These are phyloP conservation scores for Hirundo rustica DNA, from an alignment of 2,797 vertebrate species.

Conservation along the genomic window DNA sequence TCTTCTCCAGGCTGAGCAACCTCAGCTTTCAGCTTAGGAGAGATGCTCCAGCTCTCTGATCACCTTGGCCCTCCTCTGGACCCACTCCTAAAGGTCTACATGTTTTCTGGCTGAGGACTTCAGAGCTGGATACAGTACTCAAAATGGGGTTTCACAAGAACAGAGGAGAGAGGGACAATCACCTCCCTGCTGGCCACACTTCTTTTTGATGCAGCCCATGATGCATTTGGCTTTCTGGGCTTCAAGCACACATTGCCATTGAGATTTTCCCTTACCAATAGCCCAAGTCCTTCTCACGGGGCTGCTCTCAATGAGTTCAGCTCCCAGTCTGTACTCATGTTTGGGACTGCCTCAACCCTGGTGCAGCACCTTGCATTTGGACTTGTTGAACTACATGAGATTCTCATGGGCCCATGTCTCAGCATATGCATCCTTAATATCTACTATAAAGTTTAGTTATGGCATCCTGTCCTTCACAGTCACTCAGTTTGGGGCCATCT, in stretches of 20 bases:
- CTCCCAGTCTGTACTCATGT: not conserved
- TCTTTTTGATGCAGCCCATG: not conserved
- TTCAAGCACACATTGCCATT: rapidly evolving
- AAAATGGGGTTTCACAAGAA: not conserved
- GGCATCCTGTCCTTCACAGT: not conserved
- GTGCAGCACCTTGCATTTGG: not conserved
- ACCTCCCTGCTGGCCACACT: not conserved
- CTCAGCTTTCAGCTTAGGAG: not conserved
- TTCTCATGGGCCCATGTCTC: not conserved
- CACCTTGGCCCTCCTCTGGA: too few species aligned
- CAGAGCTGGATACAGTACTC: not conserved
- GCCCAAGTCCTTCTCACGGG: not conserved
- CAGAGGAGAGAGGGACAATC: not conserved
- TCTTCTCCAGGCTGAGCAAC: not conserved
- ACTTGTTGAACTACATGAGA: not conserved
- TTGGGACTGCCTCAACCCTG: rapidly evolving
- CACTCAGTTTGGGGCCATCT: not conserved
- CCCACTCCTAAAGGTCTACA: not conserved
- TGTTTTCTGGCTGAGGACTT: not conserved
- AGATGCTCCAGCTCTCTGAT: not conserved
- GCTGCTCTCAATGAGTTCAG: not conserved
- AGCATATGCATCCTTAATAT: too few species aligned
- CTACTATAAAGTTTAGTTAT: too few species aligned
- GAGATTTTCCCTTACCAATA: not conserved
- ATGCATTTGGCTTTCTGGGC: not conserved